These are phyloP conservation scores for Cercopithecus mona DNA, from an alignment of 2,113 vertebrate genomes.

Conservation along the genomic window DNA sequence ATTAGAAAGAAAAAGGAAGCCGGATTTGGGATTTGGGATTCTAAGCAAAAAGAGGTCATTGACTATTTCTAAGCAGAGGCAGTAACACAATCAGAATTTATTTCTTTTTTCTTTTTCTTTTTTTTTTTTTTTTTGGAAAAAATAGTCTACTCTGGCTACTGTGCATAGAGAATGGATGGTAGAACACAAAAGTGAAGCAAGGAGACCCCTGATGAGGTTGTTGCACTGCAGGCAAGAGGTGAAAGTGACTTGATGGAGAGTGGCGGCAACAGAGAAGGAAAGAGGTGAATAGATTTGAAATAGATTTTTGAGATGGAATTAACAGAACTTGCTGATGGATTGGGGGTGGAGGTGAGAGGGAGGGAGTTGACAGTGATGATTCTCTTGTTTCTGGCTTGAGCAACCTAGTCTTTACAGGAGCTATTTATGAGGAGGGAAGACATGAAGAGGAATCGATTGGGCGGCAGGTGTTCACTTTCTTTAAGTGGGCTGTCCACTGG, in stretches of 20 bases:
- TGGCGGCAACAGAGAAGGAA: not conserved
- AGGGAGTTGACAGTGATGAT: not conserved
- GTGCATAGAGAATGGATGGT: not conserved
- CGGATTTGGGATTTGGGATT: not conserved
- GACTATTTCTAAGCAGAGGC: not conserved
- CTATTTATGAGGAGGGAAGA: too few relatives aligned
- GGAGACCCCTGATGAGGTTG: not conserved
- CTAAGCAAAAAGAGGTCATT: not conserved
- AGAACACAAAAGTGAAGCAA: not conserved
- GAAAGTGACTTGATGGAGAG: not conserved
- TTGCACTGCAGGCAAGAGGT: not conserved
- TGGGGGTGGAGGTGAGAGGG: not conserved
- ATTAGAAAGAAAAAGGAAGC: not conserved
- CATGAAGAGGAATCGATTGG: not conserved
- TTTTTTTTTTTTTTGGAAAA: not conserved
- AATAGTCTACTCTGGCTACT: not conserved
- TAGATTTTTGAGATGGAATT: not conserved
- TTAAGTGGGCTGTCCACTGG: not conserved
- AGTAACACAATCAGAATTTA: accelerated
- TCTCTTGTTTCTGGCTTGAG: not conserved
- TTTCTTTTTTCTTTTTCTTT: not conserved
- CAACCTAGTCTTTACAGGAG: not conserved
- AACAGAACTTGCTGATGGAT: not conserved
- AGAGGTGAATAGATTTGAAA: not conserved
- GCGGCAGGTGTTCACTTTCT: not conserved